These are phyloP conservation scores for Lepidocolaptes lacrymiger DNA, from an alignment of 2,797 vertebrate genomes.

Conservation along the genomic window DNA sequence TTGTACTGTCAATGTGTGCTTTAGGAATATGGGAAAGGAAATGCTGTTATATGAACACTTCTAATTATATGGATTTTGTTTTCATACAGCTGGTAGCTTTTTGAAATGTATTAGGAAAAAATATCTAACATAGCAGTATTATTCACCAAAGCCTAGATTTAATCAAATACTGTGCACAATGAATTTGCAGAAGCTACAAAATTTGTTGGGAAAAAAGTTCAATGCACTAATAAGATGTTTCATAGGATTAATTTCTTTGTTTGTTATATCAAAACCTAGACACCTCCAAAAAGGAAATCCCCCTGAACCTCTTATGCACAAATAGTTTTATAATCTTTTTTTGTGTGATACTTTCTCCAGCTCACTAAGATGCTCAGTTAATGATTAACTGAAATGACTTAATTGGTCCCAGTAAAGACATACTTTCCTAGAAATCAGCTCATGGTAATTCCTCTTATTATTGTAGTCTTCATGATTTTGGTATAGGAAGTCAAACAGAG, in stretches of 20 bases:
- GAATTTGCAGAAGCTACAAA: neutral
- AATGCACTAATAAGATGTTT: neutral
- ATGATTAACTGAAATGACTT: neutral
- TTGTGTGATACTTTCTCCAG: neutral
- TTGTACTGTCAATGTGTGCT: neutral
- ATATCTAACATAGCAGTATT: neutral
- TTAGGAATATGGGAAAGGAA: neutral
- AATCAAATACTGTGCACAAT: neutral
- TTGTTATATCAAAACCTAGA: neutral
- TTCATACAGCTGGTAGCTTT: slow-evolving; percentile 22
- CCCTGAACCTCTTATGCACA: neutral
- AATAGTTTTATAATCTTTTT: neutral
- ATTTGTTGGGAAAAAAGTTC: neutral
- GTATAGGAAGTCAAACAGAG: neutral
- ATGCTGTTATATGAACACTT: neutral
- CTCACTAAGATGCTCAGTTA: neutral
- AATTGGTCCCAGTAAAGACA: neutral
- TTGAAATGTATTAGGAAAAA: neutral
- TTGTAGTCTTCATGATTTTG: neutral
- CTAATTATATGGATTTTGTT: neutral
- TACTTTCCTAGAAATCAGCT: neutral
- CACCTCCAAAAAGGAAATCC: neutral
- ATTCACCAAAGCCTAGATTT: slow-evolving; percentile 3
- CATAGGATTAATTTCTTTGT: neutral
- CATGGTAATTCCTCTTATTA: neutral